A percentile compares a stretch with the other conserved stretches of the same genome.
These are phyloP conservation scores for Columba guinea DNA, from an alignment of 2,797 vertebrate genomes.

Conservation along the genomic window DNA sequence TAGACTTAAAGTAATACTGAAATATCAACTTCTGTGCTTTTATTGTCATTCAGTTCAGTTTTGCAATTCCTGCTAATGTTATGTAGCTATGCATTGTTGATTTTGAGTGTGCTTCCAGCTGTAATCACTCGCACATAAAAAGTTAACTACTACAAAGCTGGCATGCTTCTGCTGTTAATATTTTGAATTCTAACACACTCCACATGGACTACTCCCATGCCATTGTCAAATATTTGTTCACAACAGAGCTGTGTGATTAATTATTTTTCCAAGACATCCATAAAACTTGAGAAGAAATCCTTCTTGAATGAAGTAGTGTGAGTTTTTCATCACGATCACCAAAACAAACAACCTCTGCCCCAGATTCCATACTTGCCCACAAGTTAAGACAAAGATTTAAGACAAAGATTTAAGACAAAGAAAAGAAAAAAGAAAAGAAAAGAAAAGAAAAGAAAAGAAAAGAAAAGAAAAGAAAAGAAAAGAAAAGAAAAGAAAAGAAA, in stretches of 20 bases:
- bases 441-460: neutral
- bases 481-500: neutral
- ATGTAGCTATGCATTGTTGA: conserved; percentile 16
- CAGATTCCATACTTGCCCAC: neutral
- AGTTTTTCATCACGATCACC: neutral
- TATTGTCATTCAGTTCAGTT: neutral
- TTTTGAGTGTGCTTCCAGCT: conserved; percentile 49
- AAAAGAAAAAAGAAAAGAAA: neutral
- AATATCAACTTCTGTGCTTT: neutral
- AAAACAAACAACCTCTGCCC: neutral
- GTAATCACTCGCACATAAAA: conserved; percentile 53
- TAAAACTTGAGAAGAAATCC: conserved; percentile 11
- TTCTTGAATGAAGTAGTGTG: neutral
- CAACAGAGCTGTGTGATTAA: conserved; percentile 15
- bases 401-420: neutral
- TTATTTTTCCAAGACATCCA: conserved; percentile 19
- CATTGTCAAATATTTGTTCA: conserved; percentile 32
- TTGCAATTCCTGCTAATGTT: conserved; percentile 4
- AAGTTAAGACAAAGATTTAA: neutral
- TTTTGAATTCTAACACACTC: conserved; percentile 33
- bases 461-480: neutral
- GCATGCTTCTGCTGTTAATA: conserved; percentile 35
- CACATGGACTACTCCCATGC: conserved; percentile 17
- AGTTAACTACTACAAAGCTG: conserved; percentile 29
- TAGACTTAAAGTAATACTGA: neutral